Base-by-base conservation (phyloP, 2,113 vertebrate species). In the Stomatorhinus ivindoensis region DNA sequence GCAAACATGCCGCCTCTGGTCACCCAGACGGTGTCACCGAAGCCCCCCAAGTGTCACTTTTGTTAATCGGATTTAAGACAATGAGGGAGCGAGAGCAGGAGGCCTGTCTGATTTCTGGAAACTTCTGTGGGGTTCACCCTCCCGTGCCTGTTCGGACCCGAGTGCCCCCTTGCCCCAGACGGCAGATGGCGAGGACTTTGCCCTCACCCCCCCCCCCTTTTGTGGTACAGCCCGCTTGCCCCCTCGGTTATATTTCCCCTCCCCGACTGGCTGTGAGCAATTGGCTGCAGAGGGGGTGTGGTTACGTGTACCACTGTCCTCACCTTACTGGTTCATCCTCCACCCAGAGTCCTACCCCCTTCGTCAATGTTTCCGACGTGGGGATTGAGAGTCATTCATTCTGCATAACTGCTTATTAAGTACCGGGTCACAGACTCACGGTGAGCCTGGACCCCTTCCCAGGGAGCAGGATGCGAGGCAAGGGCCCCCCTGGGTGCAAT, bases 101-200 rank as follows among this genome's bases (percentile, higher is more conserved):
- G 95, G 95, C 92, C 92, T 90, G 92, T 92, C 92, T 94, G 92
- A 95, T 95, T 94, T 91, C 19, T 92, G 92, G 89, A 4, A 90
- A 93, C 94, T 95, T 95, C 92, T 90, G 91, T 42, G 13, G 15
- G 6, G 91, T 90, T 90, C 88, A 61, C 87, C 27, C 95, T 96
- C 96, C 91, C 91, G 91, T 90, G 94, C 95, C 94, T 92, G 91
- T 93, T 93, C 90, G 2, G 93, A 86, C 93, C 92, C 90, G 92
- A 93, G 91, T 94, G 94, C 95, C 89, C 93, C 94, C 93, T 95
- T 94, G 94, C 94, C 92, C 91, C 91, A 91, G 93, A 92, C 87
- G 96, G 95, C 97, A 97, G 97, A 97, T 97, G 96, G 96, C 94
- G 94, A 96, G 93, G 95, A 94, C 94, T 94, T 93, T 82, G 87